Evolutionary conservation across 37 sponge, comb jelly and placozoan genomes (phyloP).

Genomic region (Beroe forskalii): DNA sequence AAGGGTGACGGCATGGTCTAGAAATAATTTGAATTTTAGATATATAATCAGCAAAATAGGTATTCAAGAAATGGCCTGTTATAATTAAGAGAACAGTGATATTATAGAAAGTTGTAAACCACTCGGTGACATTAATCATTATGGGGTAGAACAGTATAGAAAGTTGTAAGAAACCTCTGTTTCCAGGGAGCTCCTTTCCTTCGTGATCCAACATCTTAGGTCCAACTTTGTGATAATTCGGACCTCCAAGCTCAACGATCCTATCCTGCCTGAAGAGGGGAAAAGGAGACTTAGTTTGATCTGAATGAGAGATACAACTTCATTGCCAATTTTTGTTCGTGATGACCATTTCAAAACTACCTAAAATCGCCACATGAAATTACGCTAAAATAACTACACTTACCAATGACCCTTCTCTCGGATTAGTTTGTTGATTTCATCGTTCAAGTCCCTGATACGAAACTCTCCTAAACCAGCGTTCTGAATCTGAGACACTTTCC

Average conservation of each 20-base stretch:
- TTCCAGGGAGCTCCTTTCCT: conserved; percentile 93
- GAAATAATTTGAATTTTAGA: too few species aligned
- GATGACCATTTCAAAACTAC: neutral
- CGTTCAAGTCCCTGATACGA: conserved; percentile 91
- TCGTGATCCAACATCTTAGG: conserved; percentile 94
- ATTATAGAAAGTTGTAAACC: too few species aligned
- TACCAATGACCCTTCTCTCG: conserved; percentile 96
- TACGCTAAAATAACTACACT: neutral
- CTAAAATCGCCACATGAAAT: neutral
- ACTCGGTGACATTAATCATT: too few species aligned
- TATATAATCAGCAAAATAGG: too few species aligned
- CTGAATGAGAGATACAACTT: neutral
- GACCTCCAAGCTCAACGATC: conserved; percentile 89
- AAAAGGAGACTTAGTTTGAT: neutral
- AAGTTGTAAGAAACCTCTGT: too few species aligned
- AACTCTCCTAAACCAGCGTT: conserved; percentile 97
- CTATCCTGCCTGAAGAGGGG: conserved; percentile 77
- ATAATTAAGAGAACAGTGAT: too few species aligned
- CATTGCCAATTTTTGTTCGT: neutral
- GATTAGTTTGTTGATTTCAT: conserved; percentile 93
- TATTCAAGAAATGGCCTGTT: too few species aligned
- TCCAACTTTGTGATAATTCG: conserved; percentile 84
- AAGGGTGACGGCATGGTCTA: too few species aligned
- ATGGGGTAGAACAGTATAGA: too few species aligned
- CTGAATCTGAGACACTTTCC: conserved; percentile 94